Evolutionary conservation across 2,797 vertebrate genomes (phyloP).

Genomic region (Melanotaenia nigrans): DNA sequence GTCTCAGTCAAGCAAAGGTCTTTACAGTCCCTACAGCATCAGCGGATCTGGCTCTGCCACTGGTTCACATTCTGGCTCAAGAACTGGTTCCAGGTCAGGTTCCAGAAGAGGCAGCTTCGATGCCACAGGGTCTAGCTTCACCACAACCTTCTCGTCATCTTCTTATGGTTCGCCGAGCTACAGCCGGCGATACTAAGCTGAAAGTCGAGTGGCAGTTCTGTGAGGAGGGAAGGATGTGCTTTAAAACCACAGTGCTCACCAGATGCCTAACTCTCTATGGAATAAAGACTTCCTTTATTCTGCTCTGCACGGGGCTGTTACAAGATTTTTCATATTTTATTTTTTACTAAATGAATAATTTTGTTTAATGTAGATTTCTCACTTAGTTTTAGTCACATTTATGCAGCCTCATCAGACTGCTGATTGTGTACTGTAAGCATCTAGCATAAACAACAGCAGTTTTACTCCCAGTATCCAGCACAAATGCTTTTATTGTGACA

Average conservation of each 20-base stretch:
- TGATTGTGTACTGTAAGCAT: conserved; percentile 46
- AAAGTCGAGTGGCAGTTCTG: conserved; percentile 54
- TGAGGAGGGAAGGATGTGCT: conserved; percentile 66
- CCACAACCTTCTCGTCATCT: conserved; percentile 91
- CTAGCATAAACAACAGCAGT: conserved; percentile 27
- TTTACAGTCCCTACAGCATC: conserved; percentile 95
- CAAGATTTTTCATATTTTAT: conserved; percentile 62
- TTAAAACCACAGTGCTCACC: conserved; percentile 69
- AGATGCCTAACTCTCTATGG: conserved; percentile 81
- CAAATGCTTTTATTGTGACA: conserved; percentile 26
- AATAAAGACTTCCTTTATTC: conserved; percentile 74
- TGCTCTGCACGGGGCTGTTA: conserved; percentile 90
- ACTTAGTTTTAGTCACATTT: conserved; percentile 51
- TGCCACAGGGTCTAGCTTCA: conserved; percentile 90
- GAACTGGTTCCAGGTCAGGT: conserved; percentile 90
- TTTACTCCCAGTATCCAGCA: conserved; percentile 41
- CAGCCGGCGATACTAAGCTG: conserved; percentile 85
- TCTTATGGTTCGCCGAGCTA: conserved; percentile 92
- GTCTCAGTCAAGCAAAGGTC: conserved; percentile 95
- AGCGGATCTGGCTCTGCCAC: conserved; percentile 91
- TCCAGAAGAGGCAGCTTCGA: conserved; percentile 96
- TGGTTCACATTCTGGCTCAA: conserved; percentile 91
- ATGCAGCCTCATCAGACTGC: conserved; percentile 39
- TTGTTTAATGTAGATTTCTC: conserved; percentile 70
- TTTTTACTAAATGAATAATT: conserved; percentile 59